Evolutionary conservation across 2,113 vertebrate genomes (phyloP), one percentile per base, ranked within the genome.

Genomic region (Nannospalax galili): DNA sequence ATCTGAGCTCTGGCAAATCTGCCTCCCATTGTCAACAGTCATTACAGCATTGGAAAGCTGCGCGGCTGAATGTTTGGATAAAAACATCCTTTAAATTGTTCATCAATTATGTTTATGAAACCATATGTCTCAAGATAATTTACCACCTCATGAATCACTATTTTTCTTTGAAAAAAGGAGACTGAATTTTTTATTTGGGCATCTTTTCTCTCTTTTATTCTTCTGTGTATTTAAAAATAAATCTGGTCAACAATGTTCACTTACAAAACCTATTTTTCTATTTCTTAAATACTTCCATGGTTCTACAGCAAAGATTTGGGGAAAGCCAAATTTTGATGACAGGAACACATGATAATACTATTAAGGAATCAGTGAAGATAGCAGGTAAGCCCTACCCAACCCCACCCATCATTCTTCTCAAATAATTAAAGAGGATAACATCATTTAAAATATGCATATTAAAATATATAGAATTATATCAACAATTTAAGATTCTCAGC

Each of bases 101-200:
- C 94, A 96, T 85, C 90, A 94, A 92, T 16, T 94, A 65, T 96
- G 90, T 97, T 97, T 98, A 97, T 95, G 80, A 98, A 98, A 98
- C 97, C 97, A 97, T 97, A 96, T 98, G 96, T 96, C 95, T 97
- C 96, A 94, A 96, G 94, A 95, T 95, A 97, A 77, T 93, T 97
- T 77, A 89, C 93, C 84, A 97, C 97, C 98, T 97, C 92, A 97
- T 97, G 96, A 98, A 98, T 97, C 93, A 97, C 98, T 98, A 98
- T 93, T 97, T 98, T 98, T 77, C 96, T 97, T 96, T 98, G 94
- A 97, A 97, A 98, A 98, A 97, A 89, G 91, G 85, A 96, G 95
- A 95, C 17, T 56, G 60, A 96, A 80, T 93, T 78, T 96, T 64
- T 22, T 93, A 95, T 95, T 95, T 96, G 12, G 1, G 42, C 90